Conservation (phyloP, 1,140 invertebrate species). For the Cydia strobilella region DNA sequence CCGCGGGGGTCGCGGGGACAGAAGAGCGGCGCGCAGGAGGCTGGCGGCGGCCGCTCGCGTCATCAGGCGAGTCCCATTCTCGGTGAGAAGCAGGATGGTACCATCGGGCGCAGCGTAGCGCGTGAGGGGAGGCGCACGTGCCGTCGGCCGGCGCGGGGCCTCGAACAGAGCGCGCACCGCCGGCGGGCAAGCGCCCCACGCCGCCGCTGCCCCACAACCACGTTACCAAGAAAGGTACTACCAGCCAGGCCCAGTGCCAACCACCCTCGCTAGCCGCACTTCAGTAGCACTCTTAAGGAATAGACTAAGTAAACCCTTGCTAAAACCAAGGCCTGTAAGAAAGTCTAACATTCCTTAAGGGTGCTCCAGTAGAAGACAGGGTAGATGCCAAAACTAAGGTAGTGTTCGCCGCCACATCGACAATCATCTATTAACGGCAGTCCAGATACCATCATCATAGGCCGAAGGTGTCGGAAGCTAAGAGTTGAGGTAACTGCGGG, state of each 20-base stretch:
- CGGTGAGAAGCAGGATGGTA: conserved; percentile 78
- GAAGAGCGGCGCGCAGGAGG: conserved; percentile 76
- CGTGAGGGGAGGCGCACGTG: conserved; percentile 65
- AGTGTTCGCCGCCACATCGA: conserved; percentile 64
- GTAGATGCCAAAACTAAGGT: conserved; percentile 62
- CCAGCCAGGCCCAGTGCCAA: conserved; percentile 49
- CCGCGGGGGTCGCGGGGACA: conserved; percentile 74
- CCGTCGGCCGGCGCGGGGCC: conserved; percentile 52
- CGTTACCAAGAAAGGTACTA: conserved; percentile 67
- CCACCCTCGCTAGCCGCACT: conserved; percentile 63
- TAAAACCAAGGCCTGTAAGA: neutral
- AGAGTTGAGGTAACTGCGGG: conserved; percentile 79
- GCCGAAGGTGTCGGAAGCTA: conserved; percentile 77
- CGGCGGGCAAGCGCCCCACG: conserved; percentile 69
- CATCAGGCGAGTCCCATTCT: conserved; percentile 79
- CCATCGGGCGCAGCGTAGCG: conserved; percentile 77
- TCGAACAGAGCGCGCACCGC: conserved; percentile 70
- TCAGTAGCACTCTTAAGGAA: conserved; percentile 68
- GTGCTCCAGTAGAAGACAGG: conserved; percentile 61
- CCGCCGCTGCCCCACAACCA: conserved; percentile 74
- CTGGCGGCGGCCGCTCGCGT: conserved; percentile 76
- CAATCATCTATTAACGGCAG: conserved; percentile 61
- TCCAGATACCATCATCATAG: conserved; percentile 69
- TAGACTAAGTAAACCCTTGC: neutral
- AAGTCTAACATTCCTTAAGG: conserved; percentile 56